These are phyloP conservation scores for Eupithecia abbreviata DNA, from an alignment of 2,888 invertebrate species.

Conservation along the genomic window DNA sequence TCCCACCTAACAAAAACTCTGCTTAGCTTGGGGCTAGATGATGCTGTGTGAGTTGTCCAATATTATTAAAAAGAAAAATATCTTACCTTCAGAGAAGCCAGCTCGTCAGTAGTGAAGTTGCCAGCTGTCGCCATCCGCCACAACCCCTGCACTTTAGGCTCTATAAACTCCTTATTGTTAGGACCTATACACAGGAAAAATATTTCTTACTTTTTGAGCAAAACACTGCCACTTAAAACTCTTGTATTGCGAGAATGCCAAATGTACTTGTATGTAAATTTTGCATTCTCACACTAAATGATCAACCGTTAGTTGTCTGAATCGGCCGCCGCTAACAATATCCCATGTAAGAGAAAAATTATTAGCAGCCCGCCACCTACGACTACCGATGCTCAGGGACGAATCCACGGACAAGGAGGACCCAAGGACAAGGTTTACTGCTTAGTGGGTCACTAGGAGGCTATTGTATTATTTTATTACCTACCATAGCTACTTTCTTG, in stretches of 20 bases:
- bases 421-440: too few species aligned
- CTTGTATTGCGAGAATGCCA: background rate
- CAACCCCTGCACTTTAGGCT: constrained; percentile 94
- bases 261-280: too few species aligned
- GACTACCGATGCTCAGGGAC: too few species aligned
- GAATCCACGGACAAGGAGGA: too few species aligned
- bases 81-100: constrained; percentile 90
- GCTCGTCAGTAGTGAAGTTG: constrained; percentile 91
- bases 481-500: background rate
- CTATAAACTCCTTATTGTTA: constrained; percentile 93
- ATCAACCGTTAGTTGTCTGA: too few species aligned
- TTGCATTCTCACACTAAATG: background rate
- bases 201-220: background rate
- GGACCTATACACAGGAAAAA: constrained; percentile 75
- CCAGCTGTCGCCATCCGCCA: constrained; percentile 92
- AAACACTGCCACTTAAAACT: background rate
- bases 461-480: too few species aligned
- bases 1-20: too few species aligned
- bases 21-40: too few species aligned
- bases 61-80: background rate
- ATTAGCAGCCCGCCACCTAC: too few species aligned
- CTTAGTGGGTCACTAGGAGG: background rate
- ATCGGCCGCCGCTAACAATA: too few species aligned
- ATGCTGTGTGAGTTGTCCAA: too few species aligned
- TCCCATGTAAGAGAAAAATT: too few species aligned